These are phyloP conservation scores for Troides aeacus DNA, from an alignment of 2,888 invertebrate genomes.

Conservation along the genomic window DNA sequence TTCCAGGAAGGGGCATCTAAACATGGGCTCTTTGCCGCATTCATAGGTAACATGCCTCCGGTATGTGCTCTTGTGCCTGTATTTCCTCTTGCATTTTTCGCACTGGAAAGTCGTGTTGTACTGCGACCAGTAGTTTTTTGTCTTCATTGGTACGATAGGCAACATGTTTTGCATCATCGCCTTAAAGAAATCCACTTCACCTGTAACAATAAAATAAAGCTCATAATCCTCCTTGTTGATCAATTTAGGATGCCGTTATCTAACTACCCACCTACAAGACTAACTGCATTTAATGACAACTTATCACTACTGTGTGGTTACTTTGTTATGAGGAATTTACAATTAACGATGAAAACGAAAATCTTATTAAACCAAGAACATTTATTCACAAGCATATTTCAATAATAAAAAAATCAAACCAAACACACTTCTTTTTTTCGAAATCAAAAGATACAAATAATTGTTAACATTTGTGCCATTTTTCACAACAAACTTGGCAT, in stretches of 20 bases:
- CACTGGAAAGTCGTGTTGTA: constrained; percentile 78
- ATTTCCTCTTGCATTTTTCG: constrained; percentile 85
- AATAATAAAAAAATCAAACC: constrained; percentile 67
- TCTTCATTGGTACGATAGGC: constrained; percentile 74
- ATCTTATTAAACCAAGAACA: constrained; percentile 66
- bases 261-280: constrained; percentile 30
- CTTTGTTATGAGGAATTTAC: background rate
- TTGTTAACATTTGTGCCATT: constrained; percentile 53
- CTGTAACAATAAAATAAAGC: constrained; percentile 68
- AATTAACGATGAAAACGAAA: constrained; percentile 42
- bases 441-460: constrained; percentile 61
- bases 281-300: background rate
- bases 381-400: constrained; percentile 77
- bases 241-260: constrained; percentile 14
- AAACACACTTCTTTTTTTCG: constrained; percentile 72
- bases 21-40: constrained; percentile 82
- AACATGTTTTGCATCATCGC: constrained; percentile 74
- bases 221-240: constrained; percentile 30
- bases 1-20: constrained; percentile 71
- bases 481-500: constrained; percentile 36
- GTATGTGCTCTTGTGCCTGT: constrained; percentile 86
- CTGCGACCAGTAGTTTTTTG: constrained; percentile 74
- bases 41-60: constrained; percentile 85
- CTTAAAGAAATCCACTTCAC: constrained; percentile 77
- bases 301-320: background rate